phyloP scores from a whole-genome alignment of 2,113 vertebrate genomes.

The rabbit (Oryctolagus cuniculus) region mOryCun1.1 NC_091436.1:19009001-19009500 shows the following conservation, averaged over 20 bases:
- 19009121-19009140: slow-evolving; percentile 40
- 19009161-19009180: slow-evolving; percentile 30
- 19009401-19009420: background rate
- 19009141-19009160: background rate
- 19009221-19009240: background rate
- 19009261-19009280: background rate
- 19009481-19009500: background rate
- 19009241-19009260: background rate
- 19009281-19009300: background rate
- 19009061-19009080: background rate
- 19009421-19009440: background rate
- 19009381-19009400: background rate
- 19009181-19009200: slow-evolving; percentile 37
- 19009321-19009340: background rate
- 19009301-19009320: background rate
- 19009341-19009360: background rate
- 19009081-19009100: background rate
- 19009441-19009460: background rate
- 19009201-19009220: background rate
- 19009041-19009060: too few relatives aligned
- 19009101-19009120: background rate
- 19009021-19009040: too few relatives aligned
- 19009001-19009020: too few relatives aligned
- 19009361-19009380: background rate
- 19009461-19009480: background rate